A percentile compares a stretch with the other conserved stretches of the same genome.
Evolutionary conservation across 2,797 vertebrate genomes (phyloP).

Genomic region (Tokudaia tokunoshimensis): DNA sequence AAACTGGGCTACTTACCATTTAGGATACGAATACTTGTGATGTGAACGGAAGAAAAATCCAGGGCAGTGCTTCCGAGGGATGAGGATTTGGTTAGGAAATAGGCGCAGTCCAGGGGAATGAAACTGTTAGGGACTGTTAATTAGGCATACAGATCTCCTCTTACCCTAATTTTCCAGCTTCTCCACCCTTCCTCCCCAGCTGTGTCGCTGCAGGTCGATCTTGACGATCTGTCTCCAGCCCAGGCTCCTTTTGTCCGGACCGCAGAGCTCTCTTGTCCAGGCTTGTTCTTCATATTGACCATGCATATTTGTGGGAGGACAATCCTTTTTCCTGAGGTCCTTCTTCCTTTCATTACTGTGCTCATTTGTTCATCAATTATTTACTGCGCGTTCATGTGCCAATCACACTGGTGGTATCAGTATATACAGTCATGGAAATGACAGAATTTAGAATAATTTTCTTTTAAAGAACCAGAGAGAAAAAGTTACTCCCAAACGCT

Average conservation of each 20-base stretch:
- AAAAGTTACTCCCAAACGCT: background rate
- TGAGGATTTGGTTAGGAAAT: background rate
- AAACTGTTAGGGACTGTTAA: background rate
- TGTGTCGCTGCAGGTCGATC: background rate
- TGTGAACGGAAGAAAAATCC: background rate
- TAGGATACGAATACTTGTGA: background rate
- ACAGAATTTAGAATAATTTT: background rate
- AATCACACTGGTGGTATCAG: background rate
- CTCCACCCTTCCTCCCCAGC: background rate
- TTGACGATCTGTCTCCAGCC: background rate
- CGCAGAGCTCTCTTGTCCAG: background rate
- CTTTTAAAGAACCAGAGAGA: background rate
- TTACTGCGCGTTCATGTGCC: background rate
- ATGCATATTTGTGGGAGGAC: background rate
- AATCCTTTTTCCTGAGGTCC: background rate
- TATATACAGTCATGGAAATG: background rate
- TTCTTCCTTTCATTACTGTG: background rate
- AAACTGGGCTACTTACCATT: fast-evolving
- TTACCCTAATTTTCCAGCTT: background rate
- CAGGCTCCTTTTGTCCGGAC: no score
- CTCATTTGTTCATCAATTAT: background rate
- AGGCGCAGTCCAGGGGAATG: background rate
- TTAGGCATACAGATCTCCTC: background rate
- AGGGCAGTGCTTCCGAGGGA: background rate
- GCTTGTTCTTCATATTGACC: background rate